phyloP scores from a whole-genome alignment of 2,797 vertebrate species.

The Macroramphosus scolopax region DNA sequence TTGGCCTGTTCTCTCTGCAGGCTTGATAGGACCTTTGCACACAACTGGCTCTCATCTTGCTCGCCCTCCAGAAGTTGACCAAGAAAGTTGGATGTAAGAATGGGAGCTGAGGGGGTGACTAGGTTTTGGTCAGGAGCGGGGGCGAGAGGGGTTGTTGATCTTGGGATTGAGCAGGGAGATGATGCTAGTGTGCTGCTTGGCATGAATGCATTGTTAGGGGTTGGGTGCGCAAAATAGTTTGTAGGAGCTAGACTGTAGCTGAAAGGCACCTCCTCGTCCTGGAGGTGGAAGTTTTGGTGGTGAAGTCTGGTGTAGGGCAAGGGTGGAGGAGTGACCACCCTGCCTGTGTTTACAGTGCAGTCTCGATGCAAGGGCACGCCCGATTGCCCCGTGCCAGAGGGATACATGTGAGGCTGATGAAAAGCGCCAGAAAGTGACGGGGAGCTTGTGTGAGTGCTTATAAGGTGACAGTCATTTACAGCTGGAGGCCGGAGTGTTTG shows the following conservation, averaged over 20 bases:
- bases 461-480: constrained; percentile 53
- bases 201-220: constrained; percentile 28
- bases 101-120: constrained; percentile 4
- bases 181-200: constrained; percentile 30
- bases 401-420: constrained; percentile 57
- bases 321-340: constrained; percentile 40
- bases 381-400: constrained; percentile 47
- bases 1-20: constrained; percentile 80
- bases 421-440: constrained; percentile 54
- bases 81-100: constrained; percentile 56
- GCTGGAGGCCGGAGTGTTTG: constrained; percentile 45
- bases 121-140: constrained; percentile 11
- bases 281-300: constrained; percentile 31
- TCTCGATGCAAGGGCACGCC: constrained; percentile 56
- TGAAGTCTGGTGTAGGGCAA: constrained; percentile 50
- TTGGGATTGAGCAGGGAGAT: constrained; percentile 37
- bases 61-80: constrained; percentile 75
- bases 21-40: constrained; percentile 75
- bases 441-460: constrained; percentile 32
- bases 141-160: constrained; percentile 22
- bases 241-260: constrained; percentile 36
- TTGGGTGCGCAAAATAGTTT: constrained; percentile 26
- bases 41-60: constrained; percentile 76
- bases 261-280: constrained; percentile 59
- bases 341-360: constrained; percentile 56